Evolutionary conservation across 1,140 invertebrate genomes (phyloP).

Genomic region (Drosophila carrolli): DNA sequence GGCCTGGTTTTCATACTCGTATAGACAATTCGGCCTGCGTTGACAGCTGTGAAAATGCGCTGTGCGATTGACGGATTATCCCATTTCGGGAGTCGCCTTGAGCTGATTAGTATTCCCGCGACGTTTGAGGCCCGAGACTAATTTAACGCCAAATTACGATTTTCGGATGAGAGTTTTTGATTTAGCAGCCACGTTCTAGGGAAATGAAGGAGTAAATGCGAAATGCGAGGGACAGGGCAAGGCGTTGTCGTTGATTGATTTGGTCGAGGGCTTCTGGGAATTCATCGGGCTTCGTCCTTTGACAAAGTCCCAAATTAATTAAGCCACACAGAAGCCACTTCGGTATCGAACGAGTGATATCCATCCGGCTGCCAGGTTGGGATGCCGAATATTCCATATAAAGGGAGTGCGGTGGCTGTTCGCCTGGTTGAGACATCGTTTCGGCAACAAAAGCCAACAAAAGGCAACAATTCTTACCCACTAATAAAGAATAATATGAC

Average conservation of each 20-base stretch:
- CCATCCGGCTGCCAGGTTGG: neutral
- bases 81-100: conserved; percentile 15
- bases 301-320: conserved; percentile 64
- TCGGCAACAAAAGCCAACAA: conserved; percentile 72
- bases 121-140: conserved; percentile 25
- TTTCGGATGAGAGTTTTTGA: conserved; percentile 54
- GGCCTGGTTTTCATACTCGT: neutral
- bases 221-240: neutral
- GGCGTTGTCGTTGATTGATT: conserved; percentile 66
- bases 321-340: conserved; percentile 53
- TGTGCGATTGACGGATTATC: conserved; percentile 40
- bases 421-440: conserved; percentile 33
- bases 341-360: conserved; percentile 13
- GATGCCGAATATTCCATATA: neutral
- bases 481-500: conserved; percentile 83
- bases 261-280: conserved; percentile 4
- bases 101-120: conserved; percentile 27
- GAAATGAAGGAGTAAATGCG: neutral
- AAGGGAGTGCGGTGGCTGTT: neutral
- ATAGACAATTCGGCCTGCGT: neutral
- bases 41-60: conserved; percentile 37
- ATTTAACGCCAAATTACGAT: conserved; percentile 68
- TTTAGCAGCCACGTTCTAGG: conserved; percentile 13
- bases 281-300: conserved; percentile 2
- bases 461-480: conserved; percentile 81